These are phyloP conservation scores for Melanotaenia duboulayi DNA, from an alignment of 2,113 vertebrate genomes.

Conservation along the genomic window DNA sequence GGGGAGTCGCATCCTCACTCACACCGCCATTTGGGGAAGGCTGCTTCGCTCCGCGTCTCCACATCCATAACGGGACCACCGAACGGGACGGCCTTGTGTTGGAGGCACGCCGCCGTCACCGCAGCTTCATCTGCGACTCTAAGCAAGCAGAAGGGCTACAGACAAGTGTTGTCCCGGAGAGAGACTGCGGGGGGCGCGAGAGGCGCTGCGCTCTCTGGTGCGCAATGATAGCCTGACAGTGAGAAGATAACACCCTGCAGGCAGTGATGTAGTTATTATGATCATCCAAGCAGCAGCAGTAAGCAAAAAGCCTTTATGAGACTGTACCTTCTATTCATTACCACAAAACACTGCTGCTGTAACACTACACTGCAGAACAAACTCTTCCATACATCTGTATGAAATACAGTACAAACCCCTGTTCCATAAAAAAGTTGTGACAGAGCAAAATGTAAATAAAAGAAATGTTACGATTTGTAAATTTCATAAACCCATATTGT, in stretches of 20 bases:
- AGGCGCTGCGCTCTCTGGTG: neutral
- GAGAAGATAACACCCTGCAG: neutral
- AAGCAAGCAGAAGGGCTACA: slow-evolving; percentile 20
- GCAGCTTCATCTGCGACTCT: slow-evolving; percentile 32
- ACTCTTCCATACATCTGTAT: too few species aligned
- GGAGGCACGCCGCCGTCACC: slow-evolving; percentile 29
- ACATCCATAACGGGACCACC: slow-evolving; percentile 51
- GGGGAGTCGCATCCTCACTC: slow-evolving; percentile 91
- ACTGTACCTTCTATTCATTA: too few species aligned
- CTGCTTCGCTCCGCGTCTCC: slow-evolving; percentile 40
- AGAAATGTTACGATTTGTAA: too few species aligned
- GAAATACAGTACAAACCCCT: too few species aligned
- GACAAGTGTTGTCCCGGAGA: neutral
- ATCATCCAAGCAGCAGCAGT: too few species aligned
- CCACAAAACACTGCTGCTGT: too few species aligned
- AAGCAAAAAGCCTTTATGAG: too few species aligned
- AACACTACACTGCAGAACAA: too few species aligned
- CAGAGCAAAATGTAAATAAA: too few species aligned
- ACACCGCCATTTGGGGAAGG: slow-evolving; percentile 71
- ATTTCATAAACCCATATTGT: too few species aligned
- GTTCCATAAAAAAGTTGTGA: too few species aligned
- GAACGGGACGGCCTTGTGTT: slow-evolving; percentile 15
- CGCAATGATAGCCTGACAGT: neutral
- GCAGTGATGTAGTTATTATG: neutral
- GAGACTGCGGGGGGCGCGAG: slow-evolving; percentile 54